Conservation (phyloP, 2,797 vertebrate species). For the Microchirus variegatus region DNA sequence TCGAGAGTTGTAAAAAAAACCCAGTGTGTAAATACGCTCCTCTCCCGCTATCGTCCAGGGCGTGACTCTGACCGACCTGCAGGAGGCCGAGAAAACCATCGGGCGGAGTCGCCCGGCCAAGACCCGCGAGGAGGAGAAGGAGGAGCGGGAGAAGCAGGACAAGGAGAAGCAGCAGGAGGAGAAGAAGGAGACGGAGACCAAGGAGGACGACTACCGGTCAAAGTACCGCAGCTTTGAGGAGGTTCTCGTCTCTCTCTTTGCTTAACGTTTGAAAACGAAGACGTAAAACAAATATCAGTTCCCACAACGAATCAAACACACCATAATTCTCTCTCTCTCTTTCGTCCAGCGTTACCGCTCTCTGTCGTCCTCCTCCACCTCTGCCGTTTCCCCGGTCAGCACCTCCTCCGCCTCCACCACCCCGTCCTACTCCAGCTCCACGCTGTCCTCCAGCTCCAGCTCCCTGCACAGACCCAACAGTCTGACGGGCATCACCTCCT, state of each 20-base stretch:
- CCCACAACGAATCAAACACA: no score
- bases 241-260: slow-evolving; percentile 72
- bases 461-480: slow-evolving; percentile 94
- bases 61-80: slow-evolving; percentile 97
- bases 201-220: slow-evolving; percentile 95
- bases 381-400: slow-evolving; percentile 84
- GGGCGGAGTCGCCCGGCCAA: slow-evolving; percentile 88
- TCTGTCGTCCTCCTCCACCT: slow-evolving; percentile 79
- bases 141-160: slow-evolving; percentile 95
- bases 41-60: slow-evolving; percentile 74
- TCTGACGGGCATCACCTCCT: slow-evolving; percentile 93
- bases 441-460: slow-evolving; percentile 86
- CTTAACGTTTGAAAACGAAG: no score
- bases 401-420: slow-evolving; percentile 84
- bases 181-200: slow-evolving; percentile 92
- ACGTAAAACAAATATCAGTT: no score
- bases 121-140: slow-evolving; percentile 93
- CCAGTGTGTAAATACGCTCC: no score
- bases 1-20: no score
- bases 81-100: slow-evolving; percentile 98
- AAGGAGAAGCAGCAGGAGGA: slow-evolving; percentile 97
- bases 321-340: no score
- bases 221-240: slow-evolving; percentile 93
- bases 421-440: slow-evolving; percentile 83
- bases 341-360: slow-evolving; percentile 87